Evolutionary conservation across 2,113 vertebrate species (phyloP), one percentile per base, ranked within the genome.

Genomic region (Nothoprocta pentlandii): DNA sequence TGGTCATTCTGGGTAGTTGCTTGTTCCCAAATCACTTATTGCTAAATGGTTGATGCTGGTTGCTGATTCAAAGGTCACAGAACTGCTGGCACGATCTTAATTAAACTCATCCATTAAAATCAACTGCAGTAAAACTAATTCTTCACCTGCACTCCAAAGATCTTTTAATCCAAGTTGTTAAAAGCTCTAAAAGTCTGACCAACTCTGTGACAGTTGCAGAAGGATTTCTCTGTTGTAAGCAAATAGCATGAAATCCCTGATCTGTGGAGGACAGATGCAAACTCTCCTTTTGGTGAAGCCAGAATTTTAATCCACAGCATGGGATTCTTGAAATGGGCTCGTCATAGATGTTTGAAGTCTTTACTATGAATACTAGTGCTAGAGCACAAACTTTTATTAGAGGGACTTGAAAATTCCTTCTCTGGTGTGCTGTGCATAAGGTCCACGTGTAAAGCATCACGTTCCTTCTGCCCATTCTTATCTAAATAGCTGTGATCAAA

Each of bases 401-500:
- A 54, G 51, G 26, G 47, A 39, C 30, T 39, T 58, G 53, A 54
- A 94, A 94, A 95, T 91, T 61, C 51, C 7, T 6, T 78, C 63
- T 85, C 83, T 53, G n/a, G 7, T 21, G 2, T 3, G 12, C 53
- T 23, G 17, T 39, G 82, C 41, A 7, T 6, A n/a, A 42, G 58
- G 39, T 20, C 2, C 63, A 16, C 25, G 2, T 8, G 9, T 25
- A 42, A 62, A 64, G 30, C 53, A 4, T 10, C 11, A 0, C 36
- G 62, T 44, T 84, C 54, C 70, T 77, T 28, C 10, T 63, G 7
- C 54, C 5, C 4, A 59, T 41, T 58, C 44, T 47, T 26, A 36
- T 39, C 36, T 39, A 39, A 39, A 83, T 64, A 90, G 49, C 68
- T 92, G 10, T 77, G 76, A 84, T 90, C 36, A 83, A 95, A 95